These are phyloP conservation scores for Orchesella cincta DNA, from an alignment of 1,140 invertebrate genomes.

Conservation along the genomic window DNA sequence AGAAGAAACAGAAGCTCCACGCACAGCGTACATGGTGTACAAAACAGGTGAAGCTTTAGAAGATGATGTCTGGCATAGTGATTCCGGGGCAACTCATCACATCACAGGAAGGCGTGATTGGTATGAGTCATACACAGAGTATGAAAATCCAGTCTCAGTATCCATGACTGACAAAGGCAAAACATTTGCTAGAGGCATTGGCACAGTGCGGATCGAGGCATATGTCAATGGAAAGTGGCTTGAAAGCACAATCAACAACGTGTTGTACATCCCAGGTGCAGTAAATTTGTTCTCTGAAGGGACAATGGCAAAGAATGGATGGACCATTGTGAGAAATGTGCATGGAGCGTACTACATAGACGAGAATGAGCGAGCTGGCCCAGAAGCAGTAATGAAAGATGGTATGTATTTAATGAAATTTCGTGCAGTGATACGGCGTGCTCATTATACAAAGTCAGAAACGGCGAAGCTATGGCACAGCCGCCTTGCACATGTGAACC, in stretches of 20 bases:
- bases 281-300: neutral
- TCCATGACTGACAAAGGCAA: neutral
- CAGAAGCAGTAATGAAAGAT: neutral
- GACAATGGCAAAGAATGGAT: neutral
- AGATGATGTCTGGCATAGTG: neutral
- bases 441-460: neutral
- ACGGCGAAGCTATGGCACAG: neutral
- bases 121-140: neutral
- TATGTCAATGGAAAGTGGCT: neutral
- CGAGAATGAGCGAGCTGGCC: neutral
- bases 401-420: neutral
- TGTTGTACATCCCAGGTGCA: neutral
- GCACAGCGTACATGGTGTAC: neutral
- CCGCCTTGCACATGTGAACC: slow-evolving; percentile 1
- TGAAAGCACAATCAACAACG: neutral
- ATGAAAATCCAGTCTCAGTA: neutral
- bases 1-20: neutral
- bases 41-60: neutral
- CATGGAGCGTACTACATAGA: neutral
- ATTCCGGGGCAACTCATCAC: neutral
- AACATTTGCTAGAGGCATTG: neutral
- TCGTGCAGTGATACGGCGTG: neutral
- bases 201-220: neutral
- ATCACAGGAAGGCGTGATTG: neutral
- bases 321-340: neutral